Evolutionary conservation across 2,888 invertebrate species (phyloP), one percentile per base, ranked within the genome.

Genomic region (Ceriagrion tenellum): DNA sequence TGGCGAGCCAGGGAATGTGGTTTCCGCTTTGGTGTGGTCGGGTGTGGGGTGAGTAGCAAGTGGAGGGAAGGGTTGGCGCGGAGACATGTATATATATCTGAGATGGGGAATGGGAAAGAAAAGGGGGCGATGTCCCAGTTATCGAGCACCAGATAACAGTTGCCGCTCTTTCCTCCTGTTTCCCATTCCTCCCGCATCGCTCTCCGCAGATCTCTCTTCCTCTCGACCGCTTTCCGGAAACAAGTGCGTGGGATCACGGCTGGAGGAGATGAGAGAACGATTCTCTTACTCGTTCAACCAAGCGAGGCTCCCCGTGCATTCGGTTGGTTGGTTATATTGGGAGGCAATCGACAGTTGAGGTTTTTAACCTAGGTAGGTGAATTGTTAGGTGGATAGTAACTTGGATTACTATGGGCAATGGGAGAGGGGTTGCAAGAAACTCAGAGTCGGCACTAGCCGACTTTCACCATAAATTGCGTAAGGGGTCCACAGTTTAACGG

Each of bases 61-160:
- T 26, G 81, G 69, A 69, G 81, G 47, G 47, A 47, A 47, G 47
- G 2, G 47, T 47, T 4, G 47, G 47, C 47, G 47, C 8, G 47
- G 81, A 81, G 69, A n/a, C 10, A 47, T 47, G 16, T 16, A 81
- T n/a, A 35, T 81, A 35, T n/a, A 35, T 81, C 81, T 35, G 81
- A 81, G 81, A 81, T 69, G n/a, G 69, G n/a, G n/a, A 20, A 69
- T n/a, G 13, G 81, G 81, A 35, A 81, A 81, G 35, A 35, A 81
- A 81, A 81, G 81, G 81, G 30, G 35, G 81, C 81, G 81, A 81
- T 35, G 81, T 81, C 81, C 81, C 81, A 81, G 81, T 81, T 81
- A 81, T 81, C 81, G 81, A 81, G 81, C 35, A n/a, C 81, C 81
- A 81, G 81, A 81, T 81, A 81, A 81, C 81, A 81, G 81, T 35